Evolutionary conservation across 2,888 invertebrate genomes (phyloP).

Genomic region (Junonia oenone): DNA sequence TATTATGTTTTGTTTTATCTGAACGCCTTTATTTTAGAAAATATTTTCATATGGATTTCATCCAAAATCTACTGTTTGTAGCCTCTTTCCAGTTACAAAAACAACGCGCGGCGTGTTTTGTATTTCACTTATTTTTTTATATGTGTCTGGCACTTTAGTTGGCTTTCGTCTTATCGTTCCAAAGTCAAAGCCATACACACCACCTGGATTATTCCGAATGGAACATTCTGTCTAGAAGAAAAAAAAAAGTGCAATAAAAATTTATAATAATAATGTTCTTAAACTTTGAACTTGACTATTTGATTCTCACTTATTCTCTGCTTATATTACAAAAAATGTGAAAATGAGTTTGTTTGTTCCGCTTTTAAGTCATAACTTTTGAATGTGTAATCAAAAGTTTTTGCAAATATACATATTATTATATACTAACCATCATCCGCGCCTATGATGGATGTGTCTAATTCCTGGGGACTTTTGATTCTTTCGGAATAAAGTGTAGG

Average conservation of each 20-base stretch:
- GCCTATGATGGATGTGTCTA: no score
- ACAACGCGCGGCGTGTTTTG: conserved; percentile 71
- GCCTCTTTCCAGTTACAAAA: conserved; percentile 75
- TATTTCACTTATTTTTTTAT: conserved; percentile 57
- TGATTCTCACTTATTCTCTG: no score
- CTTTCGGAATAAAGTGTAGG: no score
- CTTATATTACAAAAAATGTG: no score
- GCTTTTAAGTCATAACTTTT: no score
- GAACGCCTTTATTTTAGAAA: no score
- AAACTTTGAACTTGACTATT: no score
- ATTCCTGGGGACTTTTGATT: no score
- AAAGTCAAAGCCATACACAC: conserved; percentile 78
- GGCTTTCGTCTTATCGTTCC: conserved; percentile 67
- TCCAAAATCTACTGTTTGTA: conserved; percentile 79
- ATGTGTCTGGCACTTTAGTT: conserved; percentile 45
- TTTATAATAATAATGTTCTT: background rate
- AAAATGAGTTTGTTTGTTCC: no score
- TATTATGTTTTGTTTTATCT: conserved; percentile 28
- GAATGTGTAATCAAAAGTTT: no score
- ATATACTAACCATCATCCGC: no score
- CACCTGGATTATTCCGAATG: conserved; percentile 75
- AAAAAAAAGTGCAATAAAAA: background rate
- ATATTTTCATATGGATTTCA: conserved; percentile 23
- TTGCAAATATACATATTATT: no score
- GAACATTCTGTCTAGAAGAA: conserved; percentile 73